These are phyloP conservation scores for Cheilosia variabilis DNA, from an alignment of 2,888 invertebrate species.

Conservation along the genomic window DNA sequence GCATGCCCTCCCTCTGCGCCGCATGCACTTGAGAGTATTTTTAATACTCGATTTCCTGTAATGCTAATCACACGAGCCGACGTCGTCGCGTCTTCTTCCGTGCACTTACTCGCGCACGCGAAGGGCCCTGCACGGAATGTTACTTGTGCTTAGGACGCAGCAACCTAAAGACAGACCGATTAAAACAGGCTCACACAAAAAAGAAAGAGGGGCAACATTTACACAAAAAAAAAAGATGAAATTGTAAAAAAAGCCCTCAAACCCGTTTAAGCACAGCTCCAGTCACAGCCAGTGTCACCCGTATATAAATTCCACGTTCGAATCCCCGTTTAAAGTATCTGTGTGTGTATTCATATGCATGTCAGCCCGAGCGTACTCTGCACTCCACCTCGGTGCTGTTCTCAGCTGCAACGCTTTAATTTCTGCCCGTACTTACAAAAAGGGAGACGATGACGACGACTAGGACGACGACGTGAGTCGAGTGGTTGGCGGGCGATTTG, in stretches of 20 bases:
- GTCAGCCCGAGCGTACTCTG: slow-evolving; percentile 50
- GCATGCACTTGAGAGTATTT: slow-evolving; percentile 3
- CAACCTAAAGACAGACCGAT: slow-evolving; percentile 29
- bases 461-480: slow-evolving; percentile 47
- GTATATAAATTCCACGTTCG: slow-evolving; percentile 27
- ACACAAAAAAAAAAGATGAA: background rate
- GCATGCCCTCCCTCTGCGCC: background rate
- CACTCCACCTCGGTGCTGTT: slow-evolving; percentile 21
- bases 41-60: slow-evolving; percentile 40
- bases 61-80: slow-evolving; percentile 27
- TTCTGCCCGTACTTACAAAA: background rate
- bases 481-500: slow-evolving; percentile 66
- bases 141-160: background rate
- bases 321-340: slow-evolving; percentile 26
- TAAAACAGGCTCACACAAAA: background rate
- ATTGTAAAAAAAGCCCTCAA: slow-evolving; percentile 19
- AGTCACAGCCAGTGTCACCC: slow-evolving; percentile 30
- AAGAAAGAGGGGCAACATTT: slow-evolving; percentile 6
- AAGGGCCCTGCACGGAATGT: background rate
- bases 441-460: slow-evolving; percentile 48
- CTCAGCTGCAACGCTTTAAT: slow-evolving; percentile 15
- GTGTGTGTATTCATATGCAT: background rate
- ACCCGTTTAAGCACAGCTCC: slow-evolving; percentile 55
- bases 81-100: background rate
- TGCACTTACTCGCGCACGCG: background rate